Percentiles rank a stretch among this genome's conserved stretches.
Evolutionary conservation across 2,888 invertebrate genomes (phyloP).

Genomic region (Pseudeuparius sepicola): DNA sequence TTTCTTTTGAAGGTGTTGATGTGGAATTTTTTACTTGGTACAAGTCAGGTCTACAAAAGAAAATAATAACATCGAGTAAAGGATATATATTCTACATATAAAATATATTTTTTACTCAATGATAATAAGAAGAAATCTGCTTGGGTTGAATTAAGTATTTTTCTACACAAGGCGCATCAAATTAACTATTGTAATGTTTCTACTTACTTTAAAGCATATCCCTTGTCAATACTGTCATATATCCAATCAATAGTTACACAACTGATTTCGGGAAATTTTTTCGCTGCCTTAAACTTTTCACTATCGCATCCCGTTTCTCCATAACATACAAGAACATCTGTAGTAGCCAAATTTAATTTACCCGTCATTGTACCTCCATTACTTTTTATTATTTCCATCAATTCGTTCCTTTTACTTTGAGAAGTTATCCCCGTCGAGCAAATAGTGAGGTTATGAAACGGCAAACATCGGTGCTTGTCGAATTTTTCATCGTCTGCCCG

Average conservation of each 20-base stretch:
- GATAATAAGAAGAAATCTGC: no score
- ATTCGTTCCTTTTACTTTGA: constrained; percentile 50
- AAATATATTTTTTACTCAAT: no score
- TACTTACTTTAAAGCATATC: no score
- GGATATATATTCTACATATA: no score
- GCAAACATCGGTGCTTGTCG: constrained; percentile 46
- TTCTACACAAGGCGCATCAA: no score
- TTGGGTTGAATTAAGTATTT: no score
- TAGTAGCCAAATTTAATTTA: constrained; percentile 42
- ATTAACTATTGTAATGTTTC: no score
- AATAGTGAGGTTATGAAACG: constrained; percentile 69
- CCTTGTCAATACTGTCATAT: constrained; percentile 60
- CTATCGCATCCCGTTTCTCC: constrained; percentile 54
- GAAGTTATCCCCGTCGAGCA: constrained; percentile 64
- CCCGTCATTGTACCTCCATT: constrained; percentile 55
- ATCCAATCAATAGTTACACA: constrained; percentile 75
- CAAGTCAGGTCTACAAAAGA: background rate
- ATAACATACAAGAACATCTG: constrained; percentile 47
- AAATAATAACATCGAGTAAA: constrained; percentile 49
- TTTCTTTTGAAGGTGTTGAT: constrained; percentile 59
- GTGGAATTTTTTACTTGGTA: constrained; percentile 37
- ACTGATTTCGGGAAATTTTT: constrained; percentile 39
- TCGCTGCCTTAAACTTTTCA: constrained; percentile 59
- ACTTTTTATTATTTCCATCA: constrained; percentile 56
- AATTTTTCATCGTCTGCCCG: constrained; percentile 57